These are phyloP conservation scores for Brachypodius melanocephalos DNA, from an alignment of 2,113 vertebrate genomes.

Conservation along the genomic window DNA sequence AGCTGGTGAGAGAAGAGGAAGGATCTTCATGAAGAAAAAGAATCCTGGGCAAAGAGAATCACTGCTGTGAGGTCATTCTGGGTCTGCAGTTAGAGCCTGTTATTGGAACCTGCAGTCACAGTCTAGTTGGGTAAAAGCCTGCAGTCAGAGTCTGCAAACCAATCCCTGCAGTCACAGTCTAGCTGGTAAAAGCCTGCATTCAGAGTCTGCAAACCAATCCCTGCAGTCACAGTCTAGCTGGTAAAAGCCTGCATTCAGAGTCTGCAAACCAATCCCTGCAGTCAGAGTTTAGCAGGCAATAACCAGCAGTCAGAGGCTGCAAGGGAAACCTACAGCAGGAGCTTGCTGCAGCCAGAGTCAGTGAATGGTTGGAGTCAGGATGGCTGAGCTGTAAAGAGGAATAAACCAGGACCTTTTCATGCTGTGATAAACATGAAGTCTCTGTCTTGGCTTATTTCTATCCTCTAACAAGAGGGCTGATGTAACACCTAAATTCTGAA, in stretches of 20 bases:
- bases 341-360: background rate
- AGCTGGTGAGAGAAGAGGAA: background rate
- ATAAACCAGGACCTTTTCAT: background rate
- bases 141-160: background rate
- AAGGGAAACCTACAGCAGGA: background rate
- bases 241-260: background rate
- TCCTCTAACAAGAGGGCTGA: background rate
- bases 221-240: background rate
- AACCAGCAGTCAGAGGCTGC: background rate
- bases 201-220: background rate
- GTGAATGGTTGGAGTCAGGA: background rate
- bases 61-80: background rate
- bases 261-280: background rate
- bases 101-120: background rate
- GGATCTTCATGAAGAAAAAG: background rate
- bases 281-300: background rate
- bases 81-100: background rate
- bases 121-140: background rate
- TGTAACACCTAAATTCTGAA: background rate
- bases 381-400: background rate
- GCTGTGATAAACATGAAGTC: background rate
- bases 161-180: background rate
- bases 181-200: background rate
- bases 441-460: background rate
- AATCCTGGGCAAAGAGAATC: background rate